Base-by-base conservation (phyloP, 2,797 vertebrate species). In the Acanthurus lineatus region DNA sequence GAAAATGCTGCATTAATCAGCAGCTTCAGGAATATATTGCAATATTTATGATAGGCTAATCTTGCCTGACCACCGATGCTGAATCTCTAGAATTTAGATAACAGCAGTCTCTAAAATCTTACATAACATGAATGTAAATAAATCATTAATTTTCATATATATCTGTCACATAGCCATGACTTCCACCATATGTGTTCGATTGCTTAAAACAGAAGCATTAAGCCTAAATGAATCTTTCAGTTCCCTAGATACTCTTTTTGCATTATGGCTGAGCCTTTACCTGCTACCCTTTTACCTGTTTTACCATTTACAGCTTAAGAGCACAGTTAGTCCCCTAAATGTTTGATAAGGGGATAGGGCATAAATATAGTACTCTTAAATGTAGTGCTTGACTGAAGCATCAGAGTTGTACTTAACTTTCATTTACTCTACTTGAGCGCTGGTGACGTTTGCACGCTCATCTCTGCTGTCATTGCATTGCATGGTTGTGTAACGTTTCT, bases 401-500 rank as follows among this genome's bases (percentile, higher is more conserved):
- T 25, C 32, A 8, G 28, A 66, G 47, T 14, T 57, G 20, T 17
- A 8, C 67, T 15, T 17, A 53, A 7, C 63, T 60, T 56, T 61
- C 2, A 0, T 12, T 62, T 35, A 3, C 12, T 1, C 16, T 53
- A 40, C 45, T 51, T 68, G n/a, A 22, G 51, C 12, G 4, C 19
- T 6, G 7, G 60, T 68, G 60, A 52, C 20, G 20, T 69, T 62
- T 35, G 28, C 38, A 2, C 42, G 7, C 49, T 59, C 40, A 2
- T 82, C 77, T 72, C 48, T 16, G 63, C 42, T n/a, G 44, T 79
- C 67, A 45, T 71, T 17, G 11, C 44, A 25, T 53, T 19, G 9
- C 56, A 15, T 5, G 58, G 75, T 91, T 89, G 69, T 81, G 69
- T 79, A 89, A 88, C 64, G 16, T 52, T 65, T 83, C 58, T 80